These are phyloP conservation scores for Drosophila simulans DNA, from an alignment of 1,140 invertebrate species.

Conservation along the genomic window DNA sequence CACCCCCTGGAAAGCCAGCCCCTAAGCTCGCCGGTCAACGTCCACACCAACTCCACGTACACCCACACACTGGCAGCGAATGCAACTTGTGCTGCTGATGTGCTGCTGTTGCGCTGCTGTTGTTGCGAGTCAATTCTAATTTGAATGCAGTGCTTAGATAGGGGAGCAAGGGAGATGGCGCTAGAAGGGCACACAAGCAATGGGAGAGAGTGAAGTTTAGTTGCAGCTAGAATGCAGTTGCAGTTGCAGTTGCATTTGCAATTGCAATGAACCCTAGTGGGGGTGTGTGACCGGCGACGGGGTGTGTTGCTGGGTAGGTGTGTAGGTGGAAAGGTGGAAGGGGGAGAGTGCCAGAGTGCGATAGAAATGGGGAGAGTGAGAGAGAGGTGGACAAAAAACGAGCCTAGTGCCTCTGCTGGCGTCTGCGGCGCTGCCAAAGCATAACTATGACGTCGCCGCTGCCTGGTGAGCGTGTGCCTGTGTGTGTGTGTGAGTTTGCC, in stretches of 20 bases:
- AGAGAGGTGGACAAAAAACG: conserved; percentile 1
- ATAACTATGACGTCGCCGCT: conserved; percentile 73
- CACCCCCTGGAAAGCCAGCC: not conserved
- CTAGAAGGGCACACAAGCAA: not conserved
- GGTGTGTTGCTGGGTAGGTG: not conserved
- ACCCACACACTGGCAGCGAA: conserved; percentile 2
- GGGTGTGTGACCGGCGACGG: not conserved
- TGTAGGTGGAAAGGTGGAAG: not conserved
- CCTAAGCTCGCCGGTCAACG: conserved; percentile 24
- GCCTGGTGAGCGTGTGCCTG: conserved; percentile 24
- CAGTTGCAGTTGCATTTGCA: conserved; percentile 11
- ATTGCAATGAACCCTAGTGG: conserved; percentile 20
- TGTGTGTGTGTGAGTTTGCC: conserved; percentile 4
- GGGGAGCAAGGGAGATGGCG: conserved; percentile 1
- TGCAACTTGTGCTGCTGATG: conserved; percentile 4
- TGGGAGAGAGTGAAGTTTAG: conserved; percentile 12
- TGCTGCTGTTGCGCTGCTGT: not conserved
- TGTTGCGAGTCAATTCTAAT: conserved; percentile 35
- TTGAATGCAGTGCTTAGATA: conserved; percentile 30
- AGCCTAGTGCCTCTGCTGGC: conserved; percentile 8
- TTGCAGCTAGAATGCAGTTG: conserved; percentile 17
- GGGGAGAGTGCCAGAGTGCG: not conserved
- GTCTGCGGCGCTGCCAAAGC: conserved; percentile 41
- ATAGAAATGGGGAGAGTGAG: not conserved
- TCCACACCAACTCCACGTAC: conserved; percentile 15